Percentiles rank a stretch among this genome's conserved stretches.
Conservation (phyloP, 2,797 vertebrate species). For the Melanotaenia nigrans region DNA sequence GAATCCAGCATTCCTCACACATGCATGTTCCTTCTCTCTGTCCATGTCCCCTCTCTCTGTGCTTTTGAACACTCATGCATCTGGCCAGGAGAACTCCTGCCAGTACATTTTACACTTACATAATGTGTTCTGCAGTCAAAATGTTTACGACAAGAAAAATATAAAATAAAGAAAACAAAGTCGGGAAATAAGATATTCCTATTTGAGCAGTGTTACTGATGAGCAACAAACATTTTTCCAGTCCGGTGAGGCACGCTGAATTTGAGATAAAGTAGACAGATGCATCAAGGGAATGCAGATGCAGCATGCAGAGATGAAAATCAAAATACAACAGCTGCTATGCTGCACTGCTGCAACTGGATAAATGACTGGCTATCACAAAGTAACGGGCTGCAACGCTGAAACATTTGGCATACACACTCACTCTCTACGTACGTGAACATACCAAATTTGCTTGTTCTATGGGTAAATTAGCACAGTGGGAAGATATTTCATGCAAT, state of each 20-base stretch:
- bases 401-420: constrained; percentile 6
- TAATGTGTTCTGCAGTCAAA: constrained; percentile 61
- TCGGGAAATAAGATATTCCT: constrained; percentile 6
- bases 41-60: constrained; percentile 54
- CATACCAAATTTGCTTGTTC: neutral
- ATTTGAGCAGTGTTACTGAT: constrained; percentile 47
- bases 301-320: constrained; percentile 42
- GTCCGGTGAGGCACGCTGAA: constrained; percentile 11
- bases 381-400: constrained; percentile 34
- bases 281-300: constrained; percentile 11
- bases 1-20: constrained; percentile 54
- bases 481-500: constrained; percentile 19
- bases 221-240: constrained; percentile 19
- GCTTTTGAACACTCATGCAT: constrained; percentile 60
- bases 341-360: constrained; percentile 17
- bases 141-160: constrained; percentile 36
- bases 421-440: neutral
- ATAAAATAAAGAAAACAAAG: neutral
- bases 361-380: constrained; percentile 44
- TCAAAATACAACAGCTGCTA: constrained; percentile 12
- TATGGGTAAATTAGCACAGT: constrained; percentile 21
- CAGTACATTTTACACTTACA: constrained; percentile 68
- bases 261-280: constrained; percentile 18
- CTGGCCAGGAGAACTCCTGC: constrained; percentile 60
- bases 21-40: constrained; percentile 62